Evolutionary conservation across 2,888 invertebrate genomes (phyloP).

Genomic region (Stictocephala bisonia): DNA sequence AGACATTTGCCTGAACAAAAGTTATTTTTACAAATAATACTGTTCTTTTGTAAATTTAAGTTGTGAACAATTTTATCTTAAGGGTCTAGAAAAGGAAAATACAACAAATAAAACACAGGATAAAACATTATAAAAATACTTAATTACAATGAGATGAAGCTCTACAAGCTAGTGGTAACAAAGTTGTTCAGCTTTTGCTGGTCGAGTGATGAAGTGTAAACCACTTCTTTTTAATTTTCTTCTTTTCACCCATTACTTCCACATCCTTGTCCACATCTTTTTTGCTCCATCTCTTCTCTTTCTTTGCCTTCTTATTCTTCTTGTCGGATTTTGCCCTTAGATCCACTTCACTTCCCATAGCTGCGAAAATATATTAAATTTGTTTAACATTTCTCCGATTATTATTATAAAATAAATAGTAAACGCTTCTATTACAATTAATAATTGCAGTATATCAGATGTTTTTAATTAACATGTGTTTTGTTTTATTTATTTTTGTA

Average conservation of each 20-base stretch:
- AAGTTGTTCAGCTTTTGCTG: constrained; percentile 29
- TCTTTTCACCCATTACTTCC: constrained; percentile 68
- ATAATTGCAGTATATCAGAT: too few relatives aligned
- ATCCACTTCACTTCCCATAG: constrained; percentile 67
- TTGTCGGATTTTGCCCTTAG: constrained; percentile 66
- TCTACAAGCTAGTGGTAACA: constrained; percentile 29
- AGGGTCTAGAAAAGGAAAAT: background rate
- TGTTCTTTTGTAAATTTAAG: too few relatives aligned
- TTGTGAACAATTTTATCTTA: too few relatives aligned
- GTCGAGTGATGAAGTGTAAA: constrained; percentile 59
- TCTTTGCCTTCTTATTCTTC: constrained; percentile 67
- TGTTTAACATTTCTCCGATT: too few relatives aligned
- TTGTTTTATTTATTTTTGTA: too few relatives aligned
- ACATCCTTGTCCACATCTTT: constrained; percentile 72
- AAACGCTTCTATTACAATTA: too few relatives aligned
- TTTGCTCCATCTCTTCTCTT: constrained; percentile 72
- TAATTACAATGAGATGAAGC: constrained; percentile 28
- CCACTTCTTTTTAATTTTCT: constrained; percentile 69
- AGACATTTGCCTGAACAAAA: too few relatives aligned
- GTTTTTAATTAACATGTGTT: too few relatives aligned
- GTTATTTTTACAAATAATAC: too few relatives aligned
- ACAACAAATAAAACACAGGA: background rate
- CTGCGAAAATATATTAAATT: constrained; percentile 60
- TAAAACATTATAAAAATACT: constrained; percentile 24
- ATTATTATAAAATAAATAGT: too few relatives aligned